Evolutionary conservation across 1,140 invertebrate genomes (phyloP), one percentile per base, ranked within the genome.

Genomic region (Ridgeia piscesae): DNA sequence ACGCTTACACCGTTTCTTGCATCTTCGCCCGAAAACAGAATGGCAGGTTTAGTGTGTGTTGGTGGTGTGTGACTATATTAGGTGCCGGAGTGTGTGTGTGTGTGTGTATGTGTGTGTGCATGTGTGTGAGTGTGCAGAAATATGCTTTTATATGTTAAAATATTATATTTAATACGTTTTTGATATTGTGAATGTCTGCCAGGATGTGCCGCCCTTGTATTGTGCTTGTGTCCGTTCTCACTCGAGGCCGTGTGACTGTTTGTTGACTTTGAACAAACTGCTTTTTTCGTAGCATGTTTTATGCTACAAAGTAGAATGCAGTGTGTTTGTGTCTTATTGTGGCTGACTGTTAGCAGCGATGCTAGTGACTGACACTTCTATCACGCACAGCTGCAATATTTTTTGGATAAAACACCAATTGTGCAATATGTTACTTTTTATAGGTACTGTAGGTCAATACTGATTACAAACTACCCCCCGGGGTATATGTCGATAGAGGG

Each of bases 131-230:
- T 77, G 58, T 77, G 58, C 58, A 77, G 58, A 77, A 21, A 77
- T 77, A 21, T 77, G 58, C 58, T 77, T 77, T 21, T 77, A 21
- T 77, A 77, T 77, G 58, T 77, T 77, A 77, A 77, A 77, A 77
- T 77, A 77, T 77, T 77, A 77, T 77, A 77, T 77, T 77, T 77
- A 77, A 77, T 77, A 77, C 58, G 17, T 77, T 77, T 77, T 77
- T 77, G 58, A 77, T 77, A 77, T 77, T 77, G 58, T 77, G 58
- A 21, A 77, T 77, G 58, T 77, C 58, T 77, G 11, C 27, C 27
- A 21, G 58, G 58, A 9, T 31, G 14, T 77, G 58, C 58, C 27
- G 58, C 58, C 58, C 11, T 77, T 77, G 11, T 77, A 77, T 21
- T 31, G 58, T 77, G 58, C 58, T 77, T 77, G 58, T 21, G 58